A percentile compares a stretch with the other conserved stretches of the same genome.
phyloP scores from a whole-genome alignment of 2,113 vertebrate species.

The Fregetta grallaria region DNA sequence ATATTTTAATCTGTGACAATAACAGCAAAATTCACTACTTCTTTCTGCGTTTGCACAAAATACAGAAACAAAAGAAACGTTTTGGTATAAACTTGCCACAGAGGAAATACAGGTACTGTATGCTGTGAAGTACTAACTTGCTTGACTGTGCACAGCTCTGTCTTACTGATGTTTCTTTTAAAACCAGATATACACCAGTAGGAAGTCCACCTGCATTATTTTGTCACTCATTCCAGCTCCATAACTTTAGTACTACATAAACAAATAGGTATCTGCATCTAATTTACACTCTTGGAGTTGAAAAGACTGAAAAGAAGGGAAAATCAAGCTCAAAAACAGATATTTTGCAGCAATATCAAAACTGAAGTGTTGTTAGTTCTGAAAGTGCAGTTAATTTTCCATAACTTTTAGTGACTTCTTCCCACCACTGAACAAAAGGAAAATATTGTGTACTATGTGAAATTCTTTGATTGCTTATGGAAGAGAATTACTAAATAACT shows the following conservation, averaged over 20 bases:
- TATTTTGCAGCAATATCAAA: not conserved
- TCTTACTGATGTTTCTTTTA: not conserved
- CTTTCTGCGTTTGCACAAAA: not conserved
- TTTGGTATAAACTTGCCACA: not conserved
- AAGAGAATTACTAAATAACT: not conserved
- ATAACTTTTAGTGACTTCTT: not conserved
- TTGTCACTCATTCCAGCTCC: not conserved
- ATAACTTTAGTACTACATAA: not conserved
- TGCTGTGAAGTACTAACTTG: not conserved
- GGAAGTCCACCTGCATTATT: not conserved
- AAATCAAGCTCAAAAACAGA: not conserved
- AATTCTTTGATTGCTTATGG: not conserved
- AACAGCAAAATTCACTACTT: not conserved
- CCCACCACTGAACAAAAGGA: not conserved
- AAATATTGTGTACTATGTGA: not conserved
- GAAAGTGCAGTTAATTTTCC: not conserved
- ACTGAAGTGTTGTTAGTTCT: not conserved
- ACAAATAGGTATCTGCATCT: not conserved
- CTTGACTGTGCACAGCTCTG: not conserved
- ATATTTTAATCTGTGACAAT: slow-evolving; percentile 3
- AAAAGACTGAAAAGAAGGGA: not conserved
- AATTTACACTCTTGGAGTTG: not conserved
- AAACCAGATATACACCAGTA: not conserved
- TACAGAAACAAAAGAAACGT: not conserved
- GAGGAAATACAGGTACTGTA: not conserved